Percentiles rank a stretch among this genome's conserved stretches.
These are phyloP conservation scores for Copidosoma floridanum DNA, from an alignment of 1,140 invertebrate species.

Conservation along the genomic window DNA sequence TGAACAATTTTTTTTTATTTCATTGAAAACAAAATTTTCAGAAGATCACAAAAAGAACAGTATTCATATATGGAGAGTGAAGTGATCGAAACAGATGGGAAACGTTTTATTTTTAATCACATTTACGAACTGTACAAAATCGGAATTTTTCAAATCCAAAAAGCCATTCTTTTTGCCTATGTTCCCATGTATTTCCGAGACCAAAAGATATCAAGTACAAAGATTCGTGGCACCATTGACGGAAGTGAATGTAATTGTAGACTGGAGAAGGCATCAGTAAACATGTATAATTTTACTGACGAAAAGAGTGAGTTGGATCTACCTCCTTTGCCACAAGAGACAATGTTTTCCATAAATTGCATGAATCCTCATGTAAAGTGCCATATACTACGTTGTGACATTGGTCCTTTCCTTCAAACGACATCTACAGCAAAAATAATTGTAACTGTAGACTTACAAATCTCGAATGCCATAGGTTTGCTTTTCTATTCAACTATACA, in stretches of 20 bases:
- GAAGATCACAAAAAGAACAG: conserved; percentile 35
- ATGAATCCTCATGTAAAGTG: conserved; percentile 34
- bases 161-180: conserved; percentile 37
- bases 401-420: conserved; percentile 35
- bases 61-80: conserved; percentile 32
- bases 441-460: conserved; percentile 38
- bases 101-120: conserved; percentile 35
- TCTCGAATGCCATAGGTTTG: conserved; percentile 9
- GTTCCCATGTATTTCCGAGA: conserved; percentile 39
- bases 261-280: no score
- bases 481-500: not conserved
- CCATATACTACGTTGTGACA: conserved; percentile 31
- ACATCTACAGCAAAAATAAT: conserved; percentile 34
- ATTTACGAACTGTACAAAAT: conserved; percentile 51
- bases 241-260: not conserved
- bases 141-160: conserved; percentile 46
- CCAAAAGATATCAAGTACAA: conserved; percentile 36
- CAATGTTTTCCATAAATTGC: conserved; percentile 45
- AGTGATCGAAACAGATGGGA: conserved; percentile 4
- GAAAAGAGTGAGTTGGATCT: conserved; percentile 28
- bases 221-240: conserved; percentile 35
- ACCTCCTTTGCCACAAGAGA: no score
- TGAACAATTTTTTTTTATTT: no score
- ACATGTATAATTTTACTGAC: conserved; percentile 11
- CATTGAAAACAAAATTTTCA: no score